Evolutionary conservation across 2,888 invertebrate species (phyloP).

Genomic region (Hermaeophaga mercurialis): DNA sequence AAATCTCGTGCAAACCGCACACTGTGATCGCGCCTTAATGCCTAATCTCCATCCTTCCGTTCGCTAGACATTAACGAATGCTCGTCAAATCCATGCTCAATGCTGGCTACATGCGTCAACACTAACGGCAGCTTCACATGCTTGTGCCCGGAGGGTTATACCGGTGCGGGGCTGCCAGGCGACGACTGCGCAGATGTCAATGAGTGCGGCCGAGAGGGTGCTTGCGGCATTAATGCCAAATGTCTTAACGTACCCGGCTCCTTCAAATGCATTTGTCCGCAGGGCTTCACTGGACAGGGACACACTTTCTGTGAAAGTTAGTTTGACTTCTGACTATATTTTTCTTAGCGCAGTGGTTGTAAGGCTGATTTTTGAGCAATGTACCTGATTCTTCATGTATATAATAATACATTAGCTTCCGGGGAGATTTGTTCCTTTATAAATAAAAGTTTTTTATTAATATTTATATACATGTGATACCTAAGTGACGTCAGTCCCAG

Average conservation of each 20-base stretch:
- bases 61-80: conserved; percentile 75
- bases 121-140: conserved; percentile 77
- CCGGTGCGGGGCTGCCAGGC: conserved; percentile 57
- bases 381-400: no score
- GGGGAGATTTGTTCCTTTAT: no score
- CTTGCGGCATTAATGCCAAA: conserved; percentile 77
- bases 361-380: no score
- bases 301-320: conserved; percentile 79
- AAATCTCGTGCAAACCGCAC: conserved; percentile 5
- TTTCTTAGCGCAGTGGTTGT: no score
- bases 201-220: conserved; percentile 69
- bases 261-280: conserved; percentile 76
- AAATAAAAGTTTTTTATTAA: no score
- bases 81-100: conserved; percentile 68
- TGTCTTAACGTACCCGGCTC: conserved; percentile 83
- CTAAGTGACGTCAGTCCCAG: no score
- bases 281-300: conserved; percentile 77
- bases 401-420: no score
- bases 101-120: conserved; percentile 75
- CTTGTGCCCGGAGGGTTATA: conserved; percentile 73
- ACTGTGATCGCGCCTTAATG: conserved; percentile 14
- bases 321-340: conserved; percentile 47
- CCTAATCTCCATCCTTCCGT: conserved; percentile 19
- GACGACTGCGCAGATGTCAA: conserved; percentile 74
- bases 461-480: no score